A percentile compares a stretch with the other conserved stretches of the same genome.
Evolutionary conservation across 2,113 vertebrate species (phyloP).

Genomic region (Callipepla californica): DNA sequence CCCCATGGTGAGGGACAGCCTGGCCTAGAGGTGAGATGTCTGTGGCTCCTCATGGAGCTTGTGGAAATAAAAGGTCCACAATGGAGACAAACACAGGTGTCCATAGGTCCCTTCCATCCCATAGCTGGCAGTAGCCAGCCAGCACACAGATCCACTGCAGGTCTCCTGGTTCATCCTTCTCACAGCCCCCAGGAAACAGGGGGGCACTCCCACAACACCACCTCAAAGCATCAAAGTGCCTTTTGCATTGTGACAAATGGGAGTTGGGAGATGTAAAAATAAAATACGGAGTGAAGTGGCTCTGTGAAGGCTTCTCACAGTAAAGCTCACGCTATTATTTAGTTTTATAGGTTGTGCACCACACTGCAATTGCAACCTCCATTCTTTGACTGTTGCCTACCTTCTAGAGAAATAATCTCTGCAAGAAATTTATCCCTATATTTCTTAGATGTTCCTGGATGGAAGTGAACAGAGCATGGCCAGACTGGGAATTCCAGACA

Average conservation of each 20-base stretch:
- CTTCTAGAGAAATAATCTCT: not conserved
- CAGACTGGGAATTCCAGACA: not conserved
- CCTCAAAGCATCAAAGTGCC: not conserved
- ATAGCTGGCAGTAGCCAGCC: not conserved
- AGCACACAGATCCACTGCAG: accelerated
- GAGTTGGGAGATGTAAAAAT: not conserved
- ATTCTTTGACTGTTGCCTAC: not conserved
- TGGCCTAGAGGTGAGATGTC: not conserved
- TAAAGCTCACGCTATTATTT: not conserved
- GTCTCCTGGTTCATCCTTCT: not conserved
- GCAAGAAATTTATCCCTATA: not conserved
- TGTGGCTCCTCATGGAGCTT: accelerated
- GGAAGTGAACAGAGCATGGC: not conserved
- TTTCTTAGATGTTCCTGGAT: not conserved
- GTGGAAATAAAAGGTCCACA: accelerated
- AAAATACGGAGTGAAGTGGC: not conserved
- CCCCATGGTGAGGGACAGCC: not conserved
- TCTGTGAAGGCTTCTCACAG: not conserved
- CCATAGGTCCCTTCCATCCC: not conserved
- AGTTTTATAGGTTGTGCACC: not conserved
- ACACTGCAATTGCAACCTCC: not conserved
- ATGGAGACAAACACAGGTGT: not conserved
- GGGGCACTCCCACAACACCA: accelerated
- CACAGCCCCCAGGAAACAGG: not conserved
- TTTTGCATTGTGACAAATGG: not conserved